These are phyloP conservation scores for Charaxes varanes DNA, from an alignment of 1,140 invertebrate species.

Conservation along the genomic window DNA sequence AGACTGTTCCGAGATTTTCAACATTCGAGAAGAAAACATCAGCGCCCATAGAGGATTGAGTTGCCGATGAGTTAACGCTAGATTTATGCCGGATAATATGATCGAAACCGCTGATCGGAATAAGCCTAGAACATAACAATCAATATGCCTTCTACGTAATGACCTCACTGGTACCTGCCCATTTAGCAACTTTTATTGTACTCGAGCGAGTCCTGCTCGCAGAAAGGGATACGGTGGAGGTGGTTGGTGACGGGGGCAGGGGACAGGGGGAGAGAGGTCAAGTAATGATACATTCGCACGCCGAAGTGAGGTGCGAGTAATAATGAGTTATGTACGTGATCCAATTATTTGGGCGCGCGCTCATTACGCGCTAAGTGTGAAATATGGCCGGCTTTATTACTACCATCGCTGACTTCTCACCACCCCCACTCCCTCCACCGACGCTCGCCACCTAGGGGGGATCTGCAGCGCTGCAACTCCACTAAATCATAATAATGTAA, in stretches of 20 bases:
- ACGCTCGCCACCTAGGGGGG: conserved; percentile 13
- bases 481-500: conserved; percentile 69
- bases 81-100: too few species aligned
- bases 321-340: conserved; percentile 76
- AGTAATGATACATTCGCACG: conserved; percentile 67
- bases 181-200: conserved; percentile 9
- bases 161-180: not conserved
- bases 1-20: too few species aligned
- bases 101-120: too few species aligned
- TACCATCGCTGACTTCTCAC: conserved; percentile 42
- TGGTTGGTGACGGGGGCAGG: conserved; percentile 13
- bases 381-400: conserved; percentile 72
- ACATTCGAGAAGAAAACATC: too few species aligned
- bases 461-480: conserved; percentile 52
- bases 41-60: too few species aligned
- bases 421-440: conserved; percentile 9
- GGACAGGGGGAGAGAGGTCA: conserved; percentile 24
- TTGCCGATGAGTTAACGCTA: too few species aligned
- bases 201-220: not conserved
- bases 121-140: too few species aligned
- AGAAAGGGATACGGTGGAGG: not conserved
- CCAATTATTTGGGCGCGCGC: conserved; percentile 75
- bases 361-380: conserved; percentile 75
- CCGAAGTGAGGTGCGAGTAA: conserved; percentile 66
- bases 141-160: not conserved